These are phyloP conservation scores for Schrankia costaestrigalis DNA, from an alignment of 2,888 invertebrate species.

Conservation along the genomic window DNA sequence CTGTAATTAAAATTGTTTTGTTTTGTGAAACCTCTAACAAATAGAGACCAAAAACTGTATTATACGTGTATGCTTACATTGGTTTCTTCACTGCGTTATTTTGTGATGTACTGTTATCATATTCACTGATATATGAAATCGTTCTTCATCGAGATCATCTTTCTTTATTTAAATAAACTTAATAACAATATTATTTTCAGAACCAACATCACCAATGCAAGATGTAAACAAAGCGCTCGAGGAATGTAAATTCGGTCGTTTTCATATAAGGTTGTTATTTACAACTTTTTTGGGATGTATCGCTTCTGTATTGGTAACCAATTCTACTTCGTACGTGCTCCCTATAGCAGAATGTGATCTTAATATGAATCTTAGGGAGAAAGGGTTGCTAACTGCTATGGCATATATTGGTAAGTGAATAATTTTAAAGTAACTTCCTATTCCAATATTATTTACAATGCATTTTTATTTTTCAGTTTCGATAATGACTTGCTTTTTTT, in stretches of 20 bases:
- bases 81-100: too few relatives aligned
- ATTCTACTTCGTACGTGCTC: slow-evolving; percentile 48
- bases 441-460: not conserved
- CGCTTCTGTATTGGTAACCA: slow-evolving; percentile 43
- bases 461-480: not conserved
- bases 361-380: slow-evolving; percentile 52
- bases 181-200: not conserved
- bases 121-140: not conserved
- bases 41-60: too few relatives aligned
- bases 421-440: not conserved
- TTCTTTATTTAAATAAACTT: too few relatives aligned
- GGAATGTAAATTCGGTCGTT: slow-evolving; percentile 53
- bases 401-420: slow-evolving; percentile 51
- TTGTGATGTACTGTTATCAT: too few relatives aligned
- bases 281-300: slow-evolving; percentile 42
- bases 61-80: too few relatives aligned
- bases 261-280: slow-evolving; percentile 48
- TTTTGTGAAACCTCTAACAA: too few relatives aligned
- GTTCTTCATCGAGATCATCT: not conserved
- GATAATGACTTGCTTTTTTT: not conserved
- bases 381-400: slow-evolving; percentile 54
- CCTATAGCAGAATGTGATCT: slow-evolving; percentile 61
- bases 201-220: slow-evolving; percentile 40
- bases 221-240: slow-evolving; percentile 52
- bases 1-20: too few relatives aligned